Conservation (phyloP, 1,140 invertebrate species). For the Teleopsis dalmanni region DNA sequence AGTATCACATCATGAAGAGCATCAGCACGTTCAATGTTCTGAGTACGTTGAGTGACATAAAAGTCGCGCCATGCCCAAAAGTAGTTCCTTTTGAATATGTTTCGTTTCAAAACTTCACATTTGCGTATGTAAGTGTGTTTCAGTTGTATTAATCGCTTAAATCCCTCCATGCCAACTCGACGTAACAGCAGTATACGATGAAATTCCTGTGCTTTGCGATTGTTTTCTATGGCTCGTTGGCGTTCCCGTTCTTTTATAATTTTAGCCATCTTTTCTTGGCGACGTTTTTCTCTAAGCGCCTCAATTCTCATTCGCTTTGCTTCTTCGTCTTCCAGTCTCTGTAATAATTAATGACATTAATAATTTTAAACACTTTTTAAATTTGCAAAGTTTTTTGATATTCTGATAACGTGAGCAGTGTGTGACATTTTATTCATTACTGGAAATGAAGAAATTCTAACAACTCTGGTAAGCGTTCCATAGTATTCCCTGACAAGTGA, state of each 20-base stretch:
- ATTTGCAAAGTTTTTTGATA: background rate
- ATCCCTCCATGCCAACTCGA: conserved; percentile 48
- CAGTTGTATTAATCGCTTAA: conserved; percentile 47
- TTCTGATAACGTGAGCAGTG: too few species aligned
- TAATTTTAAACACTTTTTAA: background rate
- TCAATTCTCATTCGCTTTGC: conserved; percentile 52
- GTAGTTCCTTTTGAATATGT: conserved; percentile 45
- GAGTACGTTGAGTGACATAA: conserved; percentile 41
- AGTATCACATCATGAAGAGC: conserved; percentile 45
- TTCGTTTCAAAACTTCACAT: conserved; percentile 45
- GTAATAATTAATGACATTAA: background rate
- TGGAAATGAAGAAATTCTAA: too few species aligned
- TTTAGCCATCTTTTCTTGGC: conserved; percentile 52
- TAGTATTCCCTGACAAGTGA: too few species aligned
- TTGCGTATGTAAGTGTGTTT: conserved; percentile 47
- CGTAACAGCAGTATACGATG: conserved; percentile 48
- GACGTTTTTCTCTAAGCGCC: conserved; percentile 52
- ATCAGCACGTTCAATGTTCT: conserved; percentile 46
- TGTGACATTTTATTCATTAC: too few species aligned
- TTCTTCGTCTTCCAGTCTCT: conserved; percentile 51
- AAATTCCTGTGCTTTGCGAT: conserved; percentile 52
- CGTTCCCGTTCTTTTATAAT: conserved; percentile 49
- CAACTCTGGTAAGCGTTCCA: too few species aligned
- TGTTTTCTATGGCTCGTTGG: conserved; percentile 46
- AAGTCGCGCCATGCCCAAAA: conserved; percentile 50